These are phyloP conservation scores for Pipistrellus kuhlii DNA, from an alignment of 2,797 vertebrate species.

Conservation along the genomic window DNA sequence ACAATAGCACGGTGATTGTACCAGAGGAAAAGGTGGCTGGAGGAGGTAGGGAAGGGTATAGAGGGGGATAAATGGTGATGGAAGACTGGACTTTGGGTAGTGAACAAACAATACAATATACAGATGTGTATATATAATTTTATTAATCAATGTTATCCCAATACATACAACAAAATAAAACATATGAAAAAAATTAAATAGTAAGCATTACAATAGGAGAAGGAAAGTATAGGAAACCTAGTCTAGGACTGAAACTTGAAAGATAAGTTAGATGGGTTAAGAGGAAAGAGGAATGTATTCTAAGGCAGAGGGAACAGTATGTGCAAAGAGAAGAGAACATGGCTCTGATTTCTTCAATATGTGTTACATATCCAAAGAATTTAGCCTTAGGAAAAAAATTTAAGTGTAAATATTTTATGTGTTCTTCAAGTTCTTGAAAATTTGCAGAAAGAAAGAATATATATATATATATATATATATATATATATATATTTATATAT, in stretches of 20 bases:
- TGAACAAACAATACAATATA: neutral
- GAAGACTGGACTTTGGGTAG: neutral
- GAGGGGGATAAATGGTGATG: neutral
- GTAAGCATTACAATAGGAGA: neutral
- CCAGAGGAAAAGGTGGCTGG: neutral
- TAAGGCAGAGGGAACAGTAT: neutral
- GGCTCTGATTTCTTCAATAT: neutral
- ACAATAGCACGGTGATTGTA: neutral
- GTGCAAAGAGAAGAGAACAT: neutral
- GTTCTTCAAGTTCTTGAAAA: conserved; percentile 32
- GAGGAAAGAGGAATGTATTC: neutral
- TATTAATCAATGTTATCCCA: neutral
- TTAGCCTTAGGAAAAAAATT: conserved; percentile 26
- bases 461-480: neutral
- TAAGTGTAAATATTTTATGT: conserved; percentile 36
- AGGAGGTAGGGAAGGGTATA: neutral
- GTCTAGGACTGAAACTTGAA: neutral
- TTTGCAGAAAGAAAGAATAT: neutral
- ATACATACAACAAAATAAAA: neutral
- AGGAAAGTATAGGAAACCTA: neutral
- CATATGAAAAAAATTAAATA: neutral
- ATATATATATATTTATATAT: neutral
- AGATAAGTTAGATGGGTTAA: neutral
- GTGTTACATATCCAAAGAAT: neutral
- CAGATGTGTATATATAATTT: neutral